Conservation (phyloP, 2,888 invertebrate species). For the Amphipyra tragopoginis region DNA sequence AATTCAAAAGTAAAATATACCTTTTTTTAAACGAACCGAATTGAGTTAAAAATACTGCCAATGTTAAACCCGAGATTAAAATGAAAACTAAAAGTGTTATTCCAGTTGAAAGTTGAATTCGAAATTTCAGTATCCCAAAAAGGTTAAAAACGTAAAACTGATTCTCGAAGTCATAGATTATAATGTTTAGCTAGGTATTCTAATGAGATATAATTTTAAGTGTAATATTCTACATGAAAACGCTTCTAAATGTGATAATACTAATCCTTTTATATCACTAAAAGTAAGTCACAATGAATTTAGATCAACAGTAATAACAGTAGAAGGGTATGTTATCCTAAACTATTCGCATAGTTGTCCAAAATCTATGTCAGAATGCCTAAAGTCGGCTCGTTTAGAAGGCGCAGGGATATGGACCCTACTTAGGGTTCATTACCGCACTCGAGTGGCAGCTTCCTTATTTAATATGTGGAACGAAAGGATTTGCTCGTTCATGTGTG, state of each 20-base stretch:
- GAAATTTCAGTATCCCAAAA: constrained; percentile 5
- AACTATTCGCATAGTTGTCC: constrained; percentile 27
- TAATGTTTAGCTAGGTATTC: too few relatives aligned
- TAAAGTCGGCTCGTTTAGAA: constrained; percentile 46
- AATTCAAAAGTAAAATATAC: constrained; percentile 7
- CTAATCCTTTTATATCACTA: not conserved
- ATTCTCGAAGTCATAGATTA: too few relatives aligned
- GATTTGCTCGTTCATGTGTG: constrained; percentile 54
- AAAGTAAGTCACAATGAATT: not conserved
- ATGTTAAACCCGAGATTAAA: not conserved
- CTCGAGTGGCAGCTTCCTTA: constrained; percentile 56
- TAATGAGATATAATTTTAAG: too few relatives aligned
- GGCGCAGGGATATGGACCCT: constrained; percentile 52
- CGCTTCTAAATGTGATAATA: constrained; percentile 8
- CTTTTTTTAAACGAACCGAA: constrained; percentile 4
- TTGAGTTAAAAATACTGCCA: not conserved
- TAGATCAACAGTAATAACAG: constrained; percentile 10
- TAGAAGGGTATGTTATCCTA: constrained; percentile 9
- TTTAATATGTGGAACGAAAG: constrained; percentile 61
- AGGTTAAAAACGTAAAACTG: too few relatives aligned
- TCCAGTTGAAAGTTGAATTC: constrained; percentile 18
- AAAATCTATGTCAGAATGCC: constrained; percentile 28
- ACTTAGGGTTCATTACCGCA: constrained; percentile 61
- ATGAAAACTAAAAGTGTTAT: constrained; percentile 16
- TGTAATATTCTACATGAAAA: constrained; percentile 16